Evolutionary conservation across 2,888 invertebrate species (phyloP), one percentile per base, ranked within the genome.

Genomic region (Lypha dubia): DNA sequence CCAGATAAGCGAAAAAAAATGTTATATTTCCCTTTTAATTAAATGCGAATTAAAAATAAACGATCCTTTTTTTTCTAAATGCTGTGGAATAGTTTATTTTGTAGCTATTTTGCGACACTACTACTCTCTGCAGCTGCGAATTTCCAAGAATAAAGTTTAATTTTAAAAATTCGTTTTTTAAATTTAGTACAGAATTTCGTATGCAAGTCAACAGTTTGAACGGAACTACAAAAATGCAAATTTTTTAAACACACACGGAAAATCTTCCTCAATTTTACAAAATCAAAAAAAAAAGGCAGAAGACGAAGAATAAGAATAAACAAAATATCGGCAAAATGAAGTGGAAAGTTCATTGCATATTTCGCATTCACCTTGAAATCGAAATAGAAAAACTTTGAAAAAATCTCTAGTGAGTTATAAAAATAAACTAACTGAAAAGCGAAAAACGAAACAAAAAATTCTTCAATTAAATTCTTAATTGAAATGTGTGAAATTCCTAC

Each of bases 401-500:
- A 32, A 44, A 56, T n/a, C n/a, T n/a, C n/a, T 49, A 44, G 22
- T 32, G 20, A 15, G n/a, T 58, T 20, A 28, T 28, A 13, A 58
- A 56, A 56, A 70, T n/a, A 24, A 44, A 44, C 8, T 3, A 49
- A 60, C 1, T 63, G 28, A 56, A 65, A 70, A 62, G n/a, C 6
- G 20, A 62, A 46, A n/a, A 62, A 5, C 0, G 62, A 35, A 68
- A 67, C 44, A 0, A 20, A 8, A 24, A 65, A 79, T 79, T 67
- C 77, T 51, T 63, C 24, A 44, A 49, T 49, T 28, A 67, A 75
- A 84, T 84, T 73, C 68, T 62, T 62, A 49, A 84, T 38, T 84
- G 84, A 80, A 84, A 68, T 73, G 84, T 84, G 84, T 84, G 84
- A 84, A 84, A 84, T 84, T 80, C 60, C 62, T 70, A 28, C 5